Conservation (phyloP, 2,797 vertebrate species). For the Botia almorhae region DNA sequence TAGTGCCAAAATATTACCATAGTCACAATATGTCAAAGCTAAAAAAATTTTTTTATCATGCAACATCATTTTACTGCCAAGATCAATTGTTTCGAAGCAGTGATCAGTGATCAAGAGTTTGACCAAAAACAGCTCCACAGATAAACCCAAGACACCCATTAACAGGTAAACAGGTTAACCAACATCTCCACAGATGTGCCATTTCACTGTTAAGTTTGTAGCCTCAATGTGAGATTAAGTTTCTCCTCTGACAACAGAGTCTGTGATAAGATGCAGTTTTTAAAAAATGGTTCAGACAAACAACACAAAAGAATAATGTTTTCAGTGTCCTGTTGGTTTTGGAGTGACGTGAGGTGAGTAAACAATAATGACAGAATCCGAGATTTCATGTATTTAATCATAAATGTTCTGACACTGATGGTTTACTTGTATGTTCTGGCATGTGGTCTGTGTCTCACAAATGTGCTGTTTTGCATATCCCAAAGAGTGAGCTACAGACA, state of each 20-base stretch:
- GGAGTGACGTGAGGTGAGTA: not conserved
- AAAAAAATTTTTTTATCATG: conserved; percentile 61
- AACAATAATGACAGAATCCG: not conserved
- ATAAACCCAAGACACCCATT: conserved; percentile 50
- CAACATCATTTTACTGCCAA: conserved; percentile 60
- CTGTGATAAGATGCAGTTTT: too few species aligned
- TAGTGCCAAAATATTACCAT: not conserved
- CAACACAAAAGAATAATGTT: not conserved
- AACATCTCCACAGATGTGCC: not conserved
- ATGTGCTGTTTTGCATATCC: not conserved
- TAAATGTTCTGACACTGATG: conserved; percentile 6
- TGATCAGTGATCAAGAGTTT: conserved; percentile 69
- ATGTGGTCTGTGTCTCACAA: conserved; percentile 7
- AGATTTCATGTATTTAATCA: not conserved
- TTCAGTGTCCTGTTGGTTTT: not conserved
- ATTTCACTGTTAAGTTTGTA: not conserved
- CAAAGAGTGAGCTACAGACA: conserved; percentile 9
- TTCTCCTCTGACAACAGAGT: not conserved
- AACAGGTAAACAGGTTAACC: not conserved
- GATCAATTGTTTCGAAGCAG: conserved; percentile 74
- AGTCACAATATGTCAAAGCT: conserved; percentile 33
- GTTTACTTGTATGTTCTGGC: not conserved
- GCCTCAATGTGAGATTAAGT: not conserved
- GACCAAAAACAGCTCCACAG: conserved; percentile 66
- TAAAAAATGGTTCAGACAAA: too few species aligned